Conservation (phyloP, 2,113 vertebrate genomes). For the Pampusana beccarii region DNA sequence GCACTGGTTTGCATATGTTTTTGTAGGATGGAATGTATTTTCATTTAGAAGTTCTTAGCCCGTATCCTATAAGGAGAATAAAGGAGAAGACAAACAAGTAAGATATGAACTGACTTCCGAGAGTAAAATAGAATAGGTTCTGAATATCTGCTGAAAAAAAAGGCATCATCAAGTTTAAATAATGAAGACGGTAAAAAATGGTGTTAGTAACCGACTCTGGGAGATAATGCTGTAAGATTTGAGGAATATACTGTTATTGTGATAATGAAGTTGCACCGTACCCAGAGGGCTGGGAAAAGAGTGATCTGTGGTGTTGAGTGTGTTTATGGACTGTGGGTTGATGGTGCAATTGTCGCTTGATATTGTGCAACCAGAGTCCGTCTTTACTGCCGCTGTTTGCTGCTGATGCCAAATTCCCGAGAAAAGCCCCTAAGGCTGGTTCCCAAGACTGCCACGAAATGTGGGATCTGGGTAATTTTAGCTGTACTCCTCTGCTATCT, state of each 20-base stretch:
- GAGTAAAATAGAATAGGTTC: neutral
- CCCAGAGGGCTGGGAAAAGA: neutral
- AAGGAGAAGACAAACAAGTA: neutral
- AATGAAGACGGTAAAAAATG: neutral
- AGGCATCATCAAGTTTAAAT: neutral
- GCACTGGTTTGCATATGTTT: rapidly evolving
- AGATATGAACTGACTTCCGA: neutral
- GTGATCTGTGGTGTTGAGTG: rapidly evolving
- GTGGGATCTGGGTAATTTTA: neutral
- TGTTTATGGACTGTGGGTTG: neutral
- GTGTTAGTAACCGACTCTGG: neutral
- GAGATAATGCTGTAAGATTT: neutral
- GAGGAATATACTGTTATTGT: neutral
- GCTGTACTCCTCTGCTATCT: neutral
- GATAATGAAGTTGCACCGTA: neutral
- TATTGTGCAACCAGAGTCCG: rapidly evolving
- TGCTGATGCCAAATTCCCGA: neutral
- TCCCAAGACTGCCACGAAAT: neutral
- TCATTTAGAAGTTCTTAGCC: neutral
- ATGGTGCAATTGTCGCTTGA: neutral
- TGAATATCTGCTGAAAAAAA: neutral
- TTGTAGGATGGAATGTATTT: neutral
- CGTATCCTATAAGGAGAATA: neutral
- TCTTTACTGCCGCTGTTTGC: neutral
- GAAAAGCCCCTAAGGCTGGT: neutral